Evolutionary conservation across 2,113 vertebrate species (phyloP).

Genomic region (Chamaea fasciata): DNA sequence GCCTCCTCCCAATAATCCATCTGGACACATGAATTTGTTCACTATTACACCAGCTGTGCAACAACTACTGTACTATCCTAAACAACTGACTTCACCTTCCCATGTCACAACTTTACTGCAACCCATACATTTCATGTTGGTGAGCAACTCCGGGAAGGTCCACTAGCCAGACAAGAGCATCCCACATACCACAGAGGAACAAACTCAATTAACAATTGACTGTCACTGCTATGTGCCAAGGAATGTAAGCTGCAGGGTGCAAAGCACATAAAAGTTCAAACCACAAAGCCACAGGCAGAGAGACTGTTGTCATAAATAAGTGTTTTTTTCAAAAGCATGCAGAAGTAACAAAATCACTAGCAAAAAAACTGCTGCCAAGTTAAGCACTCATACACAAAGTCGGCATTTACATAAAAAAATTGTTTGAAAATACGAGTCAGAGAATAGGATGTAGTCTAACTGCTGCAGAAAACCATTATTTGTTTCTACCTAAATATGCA

Average conservation of each 20-base stretch:
- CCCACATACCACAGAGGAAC: not conserved
- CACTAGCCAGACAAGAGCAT: not conserved
- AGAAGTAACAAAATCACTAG: not conserved
- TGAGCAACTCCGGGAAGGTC: not conserved
- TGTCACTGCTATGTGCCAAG: not conserved
- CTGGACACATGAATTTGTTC: not conserved
- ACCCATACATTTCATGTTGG: fast-evolving
- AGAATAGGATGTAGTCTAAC: not conserved
- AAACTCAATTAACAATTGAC: not conserved
- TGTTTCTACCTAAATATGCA: not conserved
- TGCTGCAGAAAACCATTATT: not conserved
- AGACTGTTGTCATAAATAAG: not conserved
- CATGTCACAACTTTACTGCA: not conserved
- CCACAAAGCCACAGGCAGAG: not conserved
- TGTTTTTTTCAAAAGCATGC: not conserved
- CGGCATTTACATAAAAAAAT: not conserved
- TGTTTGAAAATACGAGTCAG: not conserved
- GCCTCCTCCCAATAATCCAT: not conserved
- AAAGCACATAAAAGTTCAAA: not conserved
- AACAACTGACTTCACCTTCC: not conserved
- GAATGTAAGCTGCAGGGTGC: not conserved
- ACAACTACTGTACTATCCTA: not conserved
- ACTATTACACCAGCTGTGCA: not conserved
- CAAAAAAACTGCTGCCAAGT: not conserved
- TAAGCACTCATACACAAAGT: not conserved